Evolutionary conservation across 2,113 vertebrate genomes (phyloP).

Genomic region (Megaceryle torquata): DNA sequence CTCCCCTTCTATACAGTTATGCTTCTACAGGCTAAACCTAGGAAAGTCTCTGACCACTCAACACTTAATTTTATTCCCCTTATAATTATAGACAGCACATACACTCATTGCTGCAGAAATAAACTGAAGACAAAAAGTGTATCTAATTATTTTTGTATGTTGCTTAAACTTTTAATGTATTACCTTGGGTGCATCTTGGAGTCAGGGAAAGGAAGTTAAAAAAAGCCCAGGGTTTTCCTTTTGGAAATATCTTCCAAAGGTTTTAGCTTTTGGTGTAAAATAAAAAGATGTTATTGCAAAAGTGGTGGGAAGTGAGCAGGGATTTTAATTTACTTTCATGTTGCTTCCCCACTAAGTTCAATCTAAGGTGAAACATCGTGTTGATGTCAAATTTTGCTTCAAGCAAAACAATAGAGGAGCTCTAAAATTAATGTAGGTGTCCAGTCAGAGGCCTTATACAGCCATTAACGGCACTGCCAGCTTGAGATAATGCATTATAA

Average conservation of each 20-base stretch:
- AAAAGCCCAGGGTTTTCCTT: neutral
- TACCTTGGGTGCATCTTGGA: neutral
- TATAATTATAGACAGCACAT: neutral
- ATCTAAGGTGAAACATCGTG: conserved; percentile 63
- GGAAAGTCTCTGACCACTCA: neutral
- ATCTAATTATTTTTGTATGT: neutral
- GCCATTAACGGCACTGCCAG: conserved; percentile 49
- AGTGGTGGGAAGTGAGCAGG: conserved; percentile 43
- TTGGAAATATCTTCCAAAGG: conserved; percentile 30
- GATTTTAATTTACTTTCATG: conserved; percentile 66
- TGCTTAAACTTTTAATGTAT: conserved; percentile 14
- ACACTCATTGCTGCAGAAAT: neutral
- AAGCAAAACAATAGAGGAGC: conserved; percentile 63
- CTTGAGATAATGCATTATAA: conserved; percentile 71
- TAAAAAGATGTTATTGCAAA: conserved; percentile 43
- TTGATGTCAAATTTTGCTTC: conserved; percentile 68
- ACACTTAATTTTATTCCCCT: neutral
- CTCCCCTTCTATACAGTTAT: neutral
- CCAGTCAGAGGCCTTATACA: conserved; percentile 69
- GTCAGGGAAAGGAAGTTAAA: conserved; percentile 7
- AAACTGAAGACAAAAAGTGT: neutral
- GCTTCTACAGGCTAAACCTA: neutral
- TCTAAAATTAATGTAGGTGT: conserved; percentile 73
- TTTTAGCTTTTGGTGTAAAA: conserved; percentile 23
- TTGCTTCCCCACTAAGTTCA: conserved; percentile 64